A percentile compares a stretch with the other conserved stretches of the same genome.
phyloP scores from a whole-genome alignment of 2,888 invertebrate species.

The Oithona nana region DNA sequence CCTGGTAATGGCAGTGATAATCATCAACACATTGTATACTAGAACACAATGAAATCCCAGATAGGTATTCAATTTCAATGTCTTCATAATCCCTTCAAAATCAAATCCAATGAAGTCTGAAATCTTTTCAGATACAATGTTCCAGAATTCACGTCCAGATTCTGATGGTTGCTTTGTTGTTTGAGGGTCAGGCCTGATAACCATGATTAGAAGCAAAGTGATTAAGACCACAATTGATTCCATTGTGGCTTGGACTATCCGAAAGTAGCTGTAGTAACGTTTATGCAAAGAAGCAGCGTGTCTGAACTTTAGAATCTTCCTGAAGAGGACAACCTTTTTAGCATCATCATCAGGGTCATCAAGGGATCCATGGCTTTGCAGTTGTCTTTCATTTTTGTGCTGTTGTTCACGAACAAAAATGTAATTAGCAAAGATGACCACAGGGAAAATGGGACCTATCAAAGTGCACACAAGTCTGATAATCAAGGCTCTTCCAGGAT shows the following conservation, averaged over 20 bases:
- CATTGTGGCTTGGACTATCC: not conserved
- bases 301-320: no score
- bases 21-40: not conserved
- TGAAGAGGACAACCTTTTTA: no score
- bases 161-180: no score
- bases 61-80: not conserved
- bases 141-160: not conserved
- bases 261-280: no score
- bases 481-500: not conserved
- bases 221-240: not conserved
- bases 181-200: not conserved
- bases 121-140: not conserved
- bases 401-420: not conserved
- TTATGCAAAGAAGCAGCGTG: no score
- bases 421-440: conserved; percentile 7
- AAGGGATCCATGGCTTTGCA: not conserved
- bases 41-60: not conserved
- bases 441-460: not conserved
- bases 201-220: not conserved
- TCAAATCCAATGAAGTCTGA: not conserved
- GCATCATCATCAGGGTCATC: no score
- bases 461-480: not conserved
- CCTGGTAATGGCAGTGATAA: conserved; percentile 1
- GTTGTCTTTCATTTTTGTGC: not conserved
- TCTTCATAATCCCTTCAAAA: not conserved